These are phyloP conservation scores for Anseranas semipalmata DNA, from an alignment of 2,113 vertebrate genomes.

Conservation along the genomic window DNA sequence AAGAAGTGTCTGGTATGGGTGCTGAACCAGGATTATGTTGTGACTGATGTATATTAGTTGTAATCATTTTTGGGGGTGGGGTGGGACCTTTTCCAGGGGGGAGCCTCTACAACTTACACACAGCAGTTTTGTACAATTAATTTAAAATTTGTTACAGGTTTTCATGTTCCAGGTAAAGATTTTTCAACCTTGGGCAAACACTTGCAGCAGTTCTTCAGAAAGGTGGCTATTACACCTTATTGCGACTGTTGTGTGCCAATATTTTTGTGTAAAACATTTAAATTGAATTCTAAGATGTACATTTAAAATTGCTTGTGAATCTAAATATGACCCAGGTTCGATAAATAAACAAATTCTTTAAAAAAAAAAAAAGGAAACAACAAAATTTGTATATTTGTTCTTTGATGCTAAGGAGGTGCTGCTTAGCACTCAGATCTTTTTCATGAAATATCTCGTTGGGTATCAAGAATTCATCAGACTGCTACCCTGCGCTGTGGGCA, in stretches of 20 bases:
- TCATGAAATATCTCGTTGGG: fast-evolving
- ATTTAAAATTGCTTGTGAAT: slow-evolving; percentile 85
- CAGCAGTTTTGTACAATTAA: slow-evolving; percentile 86
- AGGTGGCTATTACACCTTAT: slow-evolving; percentile 68
- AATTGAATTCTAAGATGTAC: slow-evolving; percentile 84
- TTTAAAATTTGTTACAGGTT: slow-evolving; percentile 86
- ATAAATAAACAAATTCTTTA: slow-evolving; percentile 93
- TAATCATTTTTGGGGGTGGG: slow-evolving; percentile 73
- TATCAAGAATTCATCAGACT: fast-evolving
- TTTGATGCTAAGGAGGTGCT: background rate
- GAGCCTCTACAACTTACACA: slow-evolving; percentile 78
- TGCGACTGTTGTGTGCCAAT: slow-evolving; percentile 75
- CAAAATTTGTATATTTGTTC: background rate
- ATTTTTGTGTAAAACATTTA: slow-evolving; percentile 76
- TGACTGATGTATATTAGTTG: slow-evolving; percentile 87
- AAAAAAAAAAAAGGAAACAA: slow-evolving; percentile 58
- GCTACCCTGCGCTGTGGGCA: fast-evolving
- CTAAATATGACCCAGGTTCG: slow-evolving; percentile 88
- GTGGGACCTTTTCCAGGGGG: slow-evolving; percentile 71
- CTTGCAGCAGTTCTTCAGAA: slow-evolving; percentile 75
- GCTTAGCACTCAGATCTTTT: background rate
- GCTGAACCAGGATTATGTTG: slow-evolving; percentile 79
- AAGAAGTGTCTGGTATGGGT: slow-evolving; percentile 70
- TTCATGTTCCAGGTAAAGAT: slow-evolving; percentile 82
- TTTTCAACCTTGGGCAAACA: slow-evolving; percentile 78